Conservation (phyloP, 2,113 vertebrate genomes). For the Sterrhoptilus dennistouni region DNA sequence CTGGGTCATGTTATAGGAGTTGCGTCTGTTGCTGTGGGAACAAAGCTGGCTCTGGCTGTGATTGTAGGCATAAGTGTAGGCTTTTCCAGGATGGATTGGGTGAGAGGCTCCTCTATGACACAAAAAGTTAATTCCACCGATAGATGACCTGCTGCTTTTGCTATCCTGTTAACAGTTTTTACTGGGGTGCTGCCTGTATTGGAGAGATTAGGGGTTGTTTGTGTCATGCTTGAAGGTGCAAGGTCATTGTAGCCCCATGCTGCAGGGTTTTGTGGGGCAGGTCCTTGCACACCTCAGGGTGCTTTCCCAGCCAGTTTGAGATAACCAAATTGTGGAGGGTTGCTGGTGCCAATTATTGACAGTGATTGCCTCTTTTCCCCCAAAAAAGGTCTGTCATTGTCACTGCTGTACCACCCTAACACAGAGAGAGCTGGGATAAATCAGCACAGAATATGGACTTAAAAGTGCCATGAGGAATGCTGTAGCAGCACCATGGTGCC, state of each 20-base stretch:
- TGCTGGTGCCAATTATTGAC: background rate
- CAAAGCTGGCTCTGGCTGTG: background rate
- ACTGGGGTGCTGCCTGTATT: background rate
- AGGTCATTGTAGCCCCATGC: background rate
- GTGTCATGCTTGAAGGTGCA: background rate
- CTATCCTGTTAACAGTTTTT: background rate
- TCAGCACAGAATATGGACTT: background rate
- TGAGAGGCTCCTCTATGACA: background rate
- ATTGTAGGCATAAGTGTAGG: background rate
- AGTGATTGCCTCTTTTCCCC: background rate
- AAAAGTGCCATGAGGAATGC: background rate
- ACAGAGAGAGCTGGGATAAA: background rate
- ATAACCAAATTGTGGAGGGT: background rate
- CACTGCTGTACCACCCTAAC: accelerated
- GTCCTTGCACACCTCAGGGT: accelerated
- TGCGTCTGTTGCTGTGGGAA: background rate
- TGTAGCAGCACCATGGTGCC: background rate
- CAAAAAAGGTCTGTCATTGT: background rate
- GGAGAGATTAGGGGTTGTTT: background rate
- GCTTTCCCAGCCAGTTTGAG: background rate
- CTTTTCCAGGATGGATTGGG: background rate
- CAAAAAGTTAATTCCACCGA: background rate
- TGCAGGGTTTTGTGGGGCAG: background rate
- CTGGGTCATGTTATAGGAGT: background rate
- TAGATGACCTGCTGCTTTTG: background rate